A percentile compares a stretch with the other conserved stretches of the same genome.
phyloP scores from a whole-genome alignment of 2,113 vertebrate species.

The Pleuronectes platessa region DNA sequence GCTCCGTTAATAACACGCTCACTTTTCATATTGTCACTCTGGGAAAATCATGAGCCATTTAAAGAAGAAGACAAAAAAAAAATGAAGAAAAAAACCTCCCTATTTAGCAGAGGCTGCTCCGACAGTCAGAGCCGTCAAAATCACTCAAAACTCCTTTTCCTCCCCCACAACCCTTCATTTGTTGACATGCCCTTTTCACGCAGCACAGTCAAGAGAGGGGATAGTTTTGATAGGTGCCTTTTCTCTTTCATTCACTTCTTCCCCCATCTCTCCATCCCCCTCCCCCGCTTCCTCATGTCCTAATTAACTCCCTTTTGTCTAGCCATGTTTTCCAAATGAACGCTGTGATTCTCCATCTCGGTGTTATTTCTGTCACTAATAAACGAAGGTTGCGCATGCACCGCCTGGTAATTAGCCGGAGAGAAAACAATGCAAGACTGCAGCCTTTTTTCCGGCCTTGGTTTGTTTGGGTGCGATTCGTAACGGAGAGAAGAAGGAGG shows the following conservation, averaged over 20 bases:
- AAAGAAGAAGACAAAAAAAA: neutral
- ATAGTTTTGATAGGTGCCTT: slow-evolving; percentile 66
- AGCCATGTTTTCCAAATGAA: slow-evolving; percentile 68
- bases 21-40: slow-evolving; percentile 60
- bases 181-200: slow-evolving; percentile 74
- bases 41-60: slow-evolving; percentile 48
- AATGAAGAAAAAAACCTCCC: neutral
- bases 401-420: slow-evolving; percentile 78
- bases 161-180: slow-evolving; percentile 25
- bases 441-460: slow-evolving; percentile 72
- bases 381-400: slow-evolving; percentile 71
- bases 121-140: slow-evolving; percentile 49
- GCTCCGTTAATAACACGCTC: slow-evolving; percentile 63
- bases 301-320: slow-evolving; percentile 80
- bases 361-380: slow-evolving; percentile 72
- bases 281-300: slow-evolving; percentile 50
- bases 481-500: slow-evolving; percentile 25
- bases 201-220: slow-evolving; percentile 56
- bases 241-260: slow-evolving; percentile 60
- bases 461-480: slow-evolving; percentile 66
- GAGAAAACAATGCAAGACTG: slow-evolving; percentile 76
- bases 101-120: slow-evolving; percentile 45
- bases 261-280: neutral
- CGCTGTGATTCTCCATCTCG: slow-evolving; percentile 62
- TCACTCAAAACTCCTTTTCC: slow-evolving; percentile 31